A percentile compares a stretch with the other conserved stretches of the same genome.
phyloP scores from a whole-genome alignment of 2,888 invertebrate species.

The Macrophya alboannulata region DNA sequence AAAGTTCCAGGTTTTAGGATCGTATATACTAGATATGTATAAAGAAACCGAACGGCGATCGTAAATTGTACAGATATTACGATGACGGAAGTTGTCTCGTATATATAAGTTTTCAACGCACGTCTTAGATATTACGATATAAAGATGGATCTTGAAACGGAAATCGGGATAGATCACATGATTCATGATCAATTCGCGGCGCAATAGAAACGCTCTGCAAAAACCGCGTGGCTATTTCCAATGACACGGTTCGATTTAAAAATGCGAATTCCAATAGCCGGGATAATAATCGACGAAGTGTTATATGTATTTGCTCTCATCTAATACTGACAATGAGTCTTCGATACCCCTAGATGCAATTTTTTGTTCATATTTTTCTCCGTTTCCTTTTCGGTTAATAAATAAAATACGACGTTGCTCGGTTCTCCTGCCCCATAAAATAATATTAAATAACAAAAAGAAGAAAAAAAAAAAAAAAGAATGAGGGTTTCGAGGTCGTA shows the following conservation, averaged over 20 bases:
- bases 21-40: not conserved
- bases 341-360: not conserved
- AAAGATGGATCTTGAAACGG: not conserved
- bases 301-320: not conserved
- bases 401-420: not conserved
- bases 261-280: slow-evolving; percentile 48
- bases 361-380: too few species aligned
- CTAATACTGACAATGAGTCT: not conserved
- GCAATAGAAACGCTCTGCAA: not conserved
- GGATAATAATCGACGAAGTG: not conserved
- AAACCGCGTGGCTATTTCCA: slow-evolving; percentile 67
- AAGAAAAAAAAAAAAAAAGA: not conserved
- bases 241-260: slow-evolving; percentile 72
- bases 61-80: not conserved
- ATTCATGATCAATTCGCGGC: slow-evolving; percentile 21
- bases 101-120: slow-evolving; percentile 30
- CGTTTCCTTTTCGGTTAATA: not conserved
- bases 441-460: not conserved
- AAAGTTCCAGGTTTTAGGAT: not conserved
- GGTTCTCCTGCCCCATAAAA: not conserved
- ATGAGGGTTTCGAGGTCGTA: not conserved
- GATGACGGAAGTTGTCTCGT: slow-evolving; percentile 6
- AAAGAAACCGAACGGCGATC: not conserved
- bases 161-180: slow-evolving; percentile 17
- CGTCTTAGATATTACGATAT: not conserved